A percentile compares a stretch with the other conserved stretches of the same genome.
Conservation (phyloP, 2,113 vertebrate genomes). For the Aix galericulata region DNA sequence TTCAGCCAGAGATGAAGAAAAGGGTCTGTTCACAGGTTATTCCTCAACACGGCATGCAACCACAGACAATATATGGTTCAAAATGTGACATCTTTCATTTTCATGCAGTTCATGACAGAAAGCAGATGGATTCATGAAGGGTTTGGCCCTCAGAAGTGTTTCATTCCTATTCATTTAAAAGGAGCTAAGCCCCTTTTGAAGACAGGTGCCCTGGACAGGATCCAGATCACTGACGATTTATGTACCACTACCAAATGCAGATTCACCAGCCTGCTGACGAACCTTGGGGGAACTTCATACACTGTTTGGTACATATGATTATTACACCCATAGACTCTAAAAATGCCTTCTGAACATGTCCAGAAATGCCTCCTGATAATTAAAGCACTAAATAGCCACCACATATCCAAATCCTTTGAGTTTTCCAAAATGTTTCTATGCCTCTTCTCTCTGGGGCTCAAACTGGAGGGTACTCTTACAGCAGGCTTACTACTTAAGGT, state of each 20-base stretch:
- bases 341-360: not conserved
- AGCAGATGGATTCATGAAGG: not conserved
- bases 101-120: not conserved
- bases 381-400: not conserved
- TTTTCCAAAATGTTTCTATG: not conserved
- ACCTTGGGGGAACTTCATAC: not conserved
- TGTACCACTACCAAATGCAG: not conserved
- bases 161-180: not conserved
- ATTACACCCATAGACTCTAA: not conserved
- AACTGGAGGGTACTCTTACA: not conserved
- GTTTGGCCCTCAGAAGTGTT: not conserved
- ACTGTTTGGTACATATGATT: not conserved
- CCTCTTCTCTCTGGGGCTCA: not conserved
- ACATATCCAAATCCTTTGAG: not conserved
- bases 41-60: rapidly evolving
- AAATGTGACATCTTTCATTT: not conserved
- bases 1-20: not conserved
- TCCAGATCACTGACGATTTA: not conserved
- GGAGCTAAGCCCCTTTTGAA: not conserved
- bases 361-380: not conserved
- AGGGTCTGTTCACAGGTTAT: not conserved
- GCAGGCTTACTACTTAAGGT: not conserved
- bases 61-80: not conserved
- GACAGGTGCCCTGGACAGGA: not conserved
- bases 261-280: not conserved